phyloP scores from a whole-genome alignment of 2,113 vertebrate species.

The Blennius ocellaris region DNA sequence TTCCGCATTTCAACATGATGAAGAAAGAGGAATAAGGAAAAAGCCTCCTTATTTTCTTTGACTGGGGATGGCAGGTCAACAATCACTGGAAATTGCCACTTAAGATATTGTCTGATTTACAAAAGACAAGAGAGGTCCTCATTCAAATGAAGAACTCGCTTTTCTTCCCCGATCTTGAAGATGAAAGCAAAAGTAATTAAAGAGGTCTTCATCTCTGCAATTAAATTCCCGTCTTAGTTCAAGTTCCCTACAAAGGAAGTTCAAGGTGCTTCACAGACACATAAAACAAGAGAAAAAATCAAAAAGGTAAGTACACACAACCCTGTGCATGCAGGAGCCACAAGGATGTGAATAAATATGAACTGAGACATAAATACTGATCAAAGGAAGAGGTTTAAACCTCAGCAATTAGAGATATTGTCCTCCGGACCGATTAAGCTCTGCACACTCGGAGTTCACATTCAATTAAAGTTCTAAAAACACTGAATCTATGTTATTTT shows the following conservation, averaged over 20 bases:
- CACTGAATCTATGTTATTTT: slow-evolving; percentile 1
- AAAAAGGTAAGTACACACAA: not conserved
- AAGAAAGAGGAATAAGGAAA: no score
- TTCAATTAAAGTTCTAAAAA: slow-evolving; percentile 31
- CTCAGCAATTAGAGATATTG: not conserved
- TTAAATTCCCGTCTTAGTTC: not conserved
- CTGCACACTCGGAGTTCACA: not conserved
- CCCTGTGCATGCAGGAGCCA: no score
- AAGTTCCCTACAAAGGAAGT: slow-evolving; percentile 1
- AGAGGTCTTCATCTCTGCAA: not conserved
- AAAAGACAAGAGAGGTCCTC: not conserved
- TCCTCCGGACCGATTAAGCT: slow-evolving; percentile 3
- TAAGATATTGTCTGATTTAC: not conserved
- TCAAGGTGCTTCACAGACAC: not conserved
- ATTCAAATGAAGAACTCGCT: not conserved
- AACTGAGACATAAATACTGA: no score
- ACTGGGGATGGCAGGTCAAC: not conserved
- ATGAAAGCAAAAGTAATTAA: not conserved
- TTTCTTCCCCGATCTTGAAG: not conserved
- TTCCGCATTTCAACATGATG: not conserved
- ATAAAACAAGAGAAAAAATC: not conserved
- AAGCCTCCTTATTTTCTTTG: no score
- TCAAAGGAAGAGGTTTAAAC: no score
- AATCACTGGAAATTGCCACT: not conserved
- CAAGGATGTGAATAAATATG: no score